Percentiles rank a stretch among this genome's conserved stretches.
Conservation (phyloP, 2,797 vertebrate species). For the Pipistrellus pipistrellus region DNA sequence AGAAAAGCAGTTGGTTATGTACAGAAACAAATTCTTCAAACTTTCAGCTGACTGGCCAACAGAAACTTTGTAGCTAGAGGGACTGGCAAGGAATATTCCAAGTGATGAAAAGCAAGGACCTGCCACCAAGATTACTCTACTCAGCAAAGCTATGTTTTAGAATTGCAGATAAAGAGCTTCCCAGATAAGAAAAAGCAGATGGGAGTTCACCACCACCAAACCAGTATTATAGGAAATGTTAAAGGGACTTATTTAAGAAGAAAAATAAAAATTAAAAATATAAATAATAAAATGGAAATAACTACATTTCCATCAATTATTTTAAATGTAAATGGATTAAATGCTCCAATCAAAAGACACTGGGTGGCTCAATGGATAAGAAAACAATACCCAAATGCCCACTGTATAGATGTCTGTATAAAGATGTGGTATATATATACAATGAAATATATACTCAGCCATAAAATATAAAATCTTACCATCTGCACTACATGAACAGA, state of each 20-base stretch:
- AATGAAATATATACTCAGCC: background rate
- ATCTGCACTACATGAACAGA: no score
- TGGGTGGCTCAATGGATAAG: background rate
- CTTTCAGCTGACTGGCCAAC: background rate
- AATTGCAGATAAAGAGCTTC: background rate
- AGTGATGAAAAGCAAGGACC: background rate
- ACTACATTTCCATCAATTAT: background rate
- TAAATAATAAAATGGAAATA: background rate
- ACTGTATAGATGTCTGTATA: background rate
- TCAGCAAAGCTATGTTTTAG: background rate
- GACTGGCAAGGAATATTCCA: background rate
- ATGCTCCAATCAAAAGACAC: background rate
- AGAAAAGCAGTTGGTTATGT: background rate
- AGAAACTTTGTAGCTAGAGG: background rate
- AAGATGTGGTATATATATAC: background rate
- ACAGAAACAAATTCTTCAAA: background rate
- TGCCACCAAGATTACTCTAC: background rate
- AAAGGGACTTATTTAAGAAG: background rate
- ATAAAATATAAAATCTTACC: background rate
- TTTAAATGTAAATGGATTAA: background rate
- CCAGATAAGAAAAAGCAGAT: background rate
- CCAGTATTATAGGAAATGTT: background rate
- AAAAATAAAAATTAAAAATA: no score
- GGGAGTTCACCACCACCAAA: background rate
- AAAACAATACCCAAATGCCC: background rate